Evolutionary conservation across 2,888 invertebrate species (phyloP).

Genomic region (Tuberolachnus salignus): DNA sequence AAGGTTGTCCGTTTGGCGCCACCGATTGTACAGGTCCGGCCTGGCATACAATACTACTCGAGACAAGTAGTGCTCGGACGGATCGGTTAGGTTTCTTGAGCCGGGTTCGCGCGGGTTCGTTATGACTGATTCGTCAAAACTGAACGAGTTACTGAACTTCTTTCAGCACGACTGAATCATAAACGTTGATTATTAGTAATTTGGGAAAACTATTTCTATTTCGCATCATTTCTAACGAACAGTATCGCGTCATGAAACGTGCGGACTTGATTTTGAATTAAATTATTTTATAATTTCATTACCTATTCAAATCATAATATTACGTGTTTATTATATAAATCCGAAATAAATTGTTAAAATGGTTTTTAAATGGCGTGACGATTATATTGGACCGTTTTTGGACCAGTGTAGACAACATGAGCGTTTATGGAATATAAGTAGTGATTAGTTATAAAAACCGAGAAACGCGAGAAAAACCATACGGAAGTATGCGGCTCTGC

Average conservation of each 20-base stretch:
- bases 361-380: background rate
- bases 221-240: slow-evolving; percentile 1
- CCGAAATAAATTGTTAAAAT: background rate
- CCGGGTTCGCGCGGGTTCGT: no score
- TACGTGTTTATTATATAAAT: no score
- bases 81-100: no score
- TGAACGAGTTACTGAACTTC: slow-evolving; percentile 14
- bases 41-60: no score
- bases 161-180: slow-evolving; percentile 10
- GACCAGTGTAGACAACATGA: slow-evolving; percentile 3
- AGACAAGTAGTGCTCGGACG: no score
- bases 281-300: slow-evolving; percentile 2
- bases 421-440: no score
- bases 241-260: slow-evolving; percentile 15
- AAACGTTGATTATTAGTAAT: background rate
- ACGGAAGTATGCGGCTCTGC: slow-evolving; percentile 2
- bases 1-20: no score
- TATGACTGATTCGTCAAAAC: slow-evolving; percentile 9
- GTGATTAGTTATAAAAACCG: no score
- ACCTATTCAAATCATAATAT: background rate
- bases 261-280: background rate
- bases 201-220: slow-evolving; percentile 21
- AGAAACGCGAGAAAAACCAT: background rate
- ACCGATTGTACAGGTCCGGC: no score
- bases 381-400: slow-evolving; percentile 26